These are phyloP conservation scores for Melinaea menophilus DNA, from an alignment of 2,888 invertebrate species.

Conservation along the genomic window DNA sequence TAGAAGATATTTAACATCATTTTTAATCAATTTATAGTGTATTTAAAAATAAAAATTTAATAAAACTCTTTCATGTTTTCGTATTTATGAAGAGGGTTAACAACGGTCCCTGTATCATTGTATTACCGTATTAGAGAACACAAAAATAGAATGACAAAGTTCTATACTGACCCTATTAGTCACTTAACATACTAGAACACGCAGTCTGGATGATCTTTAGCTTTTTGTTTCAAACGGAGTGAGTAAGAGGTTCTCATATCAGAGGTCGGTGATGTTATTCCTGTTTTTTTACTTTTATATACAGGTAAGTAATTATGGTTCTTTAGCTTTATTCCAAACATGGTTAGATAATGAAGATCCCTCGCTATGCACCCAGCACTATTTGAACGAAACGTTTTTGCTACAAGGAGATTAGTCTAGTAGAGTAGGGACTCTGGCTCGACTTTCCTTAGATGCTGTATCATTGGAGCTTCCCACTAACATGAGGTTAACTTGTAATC, in stretches of 20 bases:
- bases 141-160: slow-evolving; percentile 7
- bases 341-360: slow-evolving; percentile 73
- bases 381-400: slow-evolving; percentile 77
- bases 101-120: background rate
- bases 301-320: slow-evolving; percentile 51
- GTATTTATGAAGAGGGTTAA: background rate
- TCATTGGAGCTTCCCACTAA: slow-evolving; percentile 76
- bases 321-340: slow-evolving; percentile 74
- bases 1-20: no score
- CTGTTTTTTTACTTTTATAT: slow-evolving; percentile 25
- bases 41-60: background rate
- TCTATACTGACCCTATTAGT: slow-evolving; percentile 11
- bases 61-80: background rate
- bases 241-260: no score
- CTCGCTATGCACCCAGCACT: slow-evolving; percentile 74
- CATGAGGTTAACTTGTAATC: slow-evolving; percentile 79
- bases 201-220: no score
- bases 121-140: background rate
- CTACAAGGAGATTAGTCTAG: slow-evolving; percentile 74
- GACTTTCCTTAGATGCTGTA: slow-evolving; percentile 77
- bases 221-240: no score
- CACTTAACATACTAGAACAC: background rate
- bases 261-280: no score
- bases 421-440: slow-evolving; percentile 66
- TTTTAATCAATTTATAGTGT: no score